Conservation (phyloP, 2,113 vertebrate species). For the Corythoichthys intestinalis region DNA sequence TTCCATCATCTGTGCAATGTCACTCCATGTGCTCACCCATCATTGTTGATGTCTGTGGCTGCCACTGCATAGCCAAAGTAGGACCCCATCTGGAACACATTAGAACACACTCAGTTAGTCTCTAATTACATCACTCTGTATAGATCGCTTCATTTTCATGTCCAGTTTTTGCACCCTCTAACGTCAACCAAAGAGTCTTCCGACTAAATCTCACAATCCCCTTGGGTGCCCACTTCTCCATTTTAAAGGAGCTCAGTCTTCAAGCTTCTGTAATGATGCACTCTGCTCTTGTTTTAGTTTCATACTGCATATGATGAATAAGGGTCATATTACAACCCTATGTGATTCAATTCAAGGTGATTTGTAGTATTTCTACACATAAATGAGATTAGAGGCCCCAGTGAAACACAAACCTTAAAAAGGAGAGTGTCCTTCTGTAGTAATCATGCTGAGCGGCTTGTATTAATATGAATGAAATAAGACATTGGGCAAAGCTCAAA, state of each 20-base stretch:
- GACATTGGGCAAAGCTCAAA: constrained; percentile 21
- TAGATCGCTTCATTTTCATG: constrained; percentile 34
- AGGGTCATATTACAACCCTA: constrained; percentile 24
- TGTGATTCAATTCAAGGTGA: constrained; percentile 27
- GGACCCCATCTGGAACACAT: constrained; percentile 84
- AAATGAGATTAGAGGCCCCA: constrained; percentile 16
- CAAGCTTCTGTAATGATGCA: constrained; percentile 30
- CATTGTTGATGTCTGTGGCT: constrained; percentile 82
- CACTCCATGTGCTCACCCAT: constrained; percentile 76
- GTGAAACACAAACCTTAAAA: constrained; percentile 19
- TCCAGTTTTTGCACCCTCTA: constrained; percentile 20
- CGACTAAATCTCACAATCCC: constrained; percentile 42
- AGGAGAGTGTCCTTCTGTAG: constrained; percentile 2
- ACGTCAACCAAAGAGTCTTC: constrained; percentile 28
- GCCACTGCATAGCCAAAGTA: constrained; percentile 88
- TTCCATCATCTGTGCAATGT: constrained; percentile 16
- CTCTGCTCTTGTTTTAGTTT: constrained; percentile 35
- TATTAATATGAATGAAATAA: constrained; percentile 22
- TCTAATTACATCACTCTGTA: constrained; percentile 45
- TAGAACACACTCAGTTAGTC: constrained; percentile 47
- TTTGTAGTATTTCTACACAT: constrained; percentile 8
- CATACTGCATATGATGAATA: constrained; percentile 37
- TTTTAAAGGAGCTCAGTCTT: constrained; percentile 43
- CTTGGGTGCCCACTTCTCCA: constrained; percentile 19
- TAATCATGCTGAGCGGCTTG: constrained; percentile 15